phyloP scores from a whole-genome alignment of 2,113 vertebrate genomes.

The Etia nguti region DNA sequence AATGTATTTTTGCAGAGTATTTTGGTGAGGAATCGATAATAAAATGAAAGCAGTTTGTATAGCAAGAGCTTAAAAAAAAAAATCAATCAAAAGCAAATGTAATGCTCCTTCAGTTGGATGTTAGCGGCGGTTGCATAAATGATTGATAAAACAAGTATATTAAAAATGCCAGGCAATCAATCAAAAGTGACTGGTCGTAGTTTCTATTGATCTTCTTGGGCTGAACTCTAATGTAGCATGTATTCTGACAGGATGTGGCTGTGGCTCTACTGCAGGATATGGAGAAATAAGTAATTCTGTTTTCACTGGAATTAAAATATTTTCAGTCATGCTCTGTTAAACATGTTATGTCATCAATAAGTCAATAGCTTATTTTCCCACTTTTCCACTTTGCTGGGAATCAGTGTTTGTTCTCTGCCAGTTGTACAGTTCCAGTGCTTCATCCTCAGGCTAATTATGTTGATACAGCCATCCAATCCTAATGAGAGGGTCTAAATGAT shows the following conservation, averaged over 20 bases:
- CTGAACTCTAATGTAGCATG: slow-evolving; percentile 8
- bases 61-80: neutral
- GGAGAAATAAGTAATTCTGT: neutral
- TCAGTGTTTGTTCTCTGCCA: neutral
- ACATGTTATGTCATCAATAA: neutral
- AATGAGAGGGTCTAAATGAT: slow-evolving; percentile 63
- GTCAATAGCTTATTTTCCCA: neutral
- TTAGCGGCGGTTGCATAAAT: neutral
- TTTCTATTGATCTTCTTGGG: slow-evolving; percentile 2
- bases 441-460: slow-evolving; percentile 48
- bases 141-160: neutral
- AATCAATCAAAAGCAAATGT: neutral
- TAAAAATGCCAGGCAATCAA: neutral
- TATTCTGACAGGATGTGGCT: neutral
- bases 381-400: neutral
- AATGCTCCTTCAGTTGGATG: neutral
- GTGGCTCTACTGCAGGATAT: neutral
- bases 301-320: slow-evolving; percentile 7
- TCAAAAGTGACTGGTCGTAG: neutral
- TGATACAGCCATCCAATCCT: slow-evolving; percentile 34
- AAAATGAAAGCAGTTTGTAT: neutral
- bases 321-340: neutral
- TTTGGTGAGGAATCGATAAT: neutral
- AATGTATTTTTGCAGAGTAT: neutral
- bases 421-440: neutral